Evolutionary conservation across 92 coral and sea anemone species (phyloP).

Genomic region (Actinostola sp.): DNA sequence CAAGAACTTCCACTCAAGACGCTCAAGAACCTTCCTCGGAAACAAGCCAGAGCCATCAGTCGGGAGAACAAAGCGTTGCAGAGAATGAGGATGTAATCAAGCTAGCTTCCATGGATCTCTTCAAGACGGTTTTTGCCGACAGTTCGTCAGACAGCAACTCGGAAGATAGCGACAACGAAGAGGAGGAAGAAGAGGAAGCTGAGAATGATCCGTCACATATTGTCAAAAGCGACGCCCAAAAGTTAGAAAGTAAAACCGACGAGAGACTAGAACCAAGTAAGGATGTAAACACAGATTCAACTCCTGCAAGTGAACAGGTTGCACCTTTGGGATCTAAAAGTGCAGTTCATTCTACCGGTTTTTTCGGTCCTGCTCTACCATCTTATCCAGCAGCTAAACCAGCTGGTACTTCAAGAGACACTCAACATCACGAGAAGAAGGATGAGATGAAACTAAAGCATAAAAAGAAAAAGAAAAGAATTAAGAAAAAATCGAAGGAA

Average conservation of each 20-base stretch:
- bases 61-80: background rate
- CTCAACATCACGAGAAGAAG: background rate
- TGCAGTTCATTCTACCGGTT: slow-evolving; percentile 22
- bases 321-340: background rate
- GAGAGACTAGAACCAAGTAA: background rate
- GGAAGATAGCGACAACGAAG: slow-evolving; percentile 68
- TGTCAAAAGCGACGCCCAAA: too few species aligned
- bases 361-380: slow-evolving; percentile 63
- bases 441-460: slow-evolving; percentile 3
- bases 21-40: background rate
- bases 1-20: background rate
- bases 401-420: background rate
- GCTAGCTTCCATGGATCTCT: slow-evolving; percentile 92
- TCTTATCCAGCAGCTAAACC: background rate
- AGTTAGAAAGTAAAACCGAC: background rate
- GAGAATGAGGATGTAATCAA: slow-evolving; percentile 28
- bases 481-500: slow-evolving; percentile 8
- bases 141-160: slow-evolving; percentile 83
- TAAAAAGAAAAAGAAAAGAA: slow-evolving; percentile 8
- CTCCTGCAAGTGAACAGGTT: background rate
- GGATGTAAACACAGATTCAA: background rate
- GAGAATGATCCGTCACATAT: too few species aligned
- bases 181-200: slow-evolving; percentile 16
- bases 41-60: background rate
- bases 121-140: slow-evolving; percentile 94